Conservation (phyloP, 2,888 invertebrate species). For the Drosophila fungiperda region DNA sequence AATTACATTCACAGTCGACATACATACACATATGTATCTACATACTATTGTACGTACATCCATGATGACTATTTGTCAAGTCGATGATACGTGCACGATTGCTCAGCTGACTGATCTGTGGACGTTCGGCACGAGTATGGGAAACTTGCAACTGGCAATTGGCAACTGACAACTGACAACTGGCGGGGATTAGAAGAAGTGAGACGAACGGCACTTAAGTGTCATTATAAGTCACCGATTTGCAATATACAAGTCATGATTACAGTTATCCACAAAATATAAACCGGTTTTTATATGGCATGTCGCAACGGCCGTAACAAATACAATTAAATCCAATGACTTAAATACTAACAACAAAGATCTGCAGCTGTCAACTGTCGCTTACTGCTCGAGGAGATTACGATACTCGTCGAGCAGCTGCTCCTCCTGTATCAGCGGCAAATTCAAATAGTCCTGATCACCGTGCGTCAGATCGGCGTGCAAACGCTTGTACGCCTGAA, state of each 20-base stretch:
- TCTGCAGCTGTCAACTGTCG: not conserved
- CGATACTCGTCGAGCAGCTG: slow-evolving; percentile 89
- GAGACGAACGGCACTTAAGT: slow-evolving; percentile 50
- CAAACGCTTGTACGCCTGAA: slow-evolving; percentile 87
- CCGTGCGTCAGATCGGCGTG: slow-evolving; percentile 86
- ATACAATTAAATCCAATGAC: slow-evolving; percentile 35
- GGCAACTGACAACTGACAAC: not conserved
- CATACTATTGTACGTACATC: not conserved
- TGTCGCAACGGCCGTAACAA: slow-evolving; percentile 24
- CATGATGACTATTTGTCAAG: slow-evolving; percentile 5
- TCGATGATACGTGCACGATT: slow-evolving; percentile 1
- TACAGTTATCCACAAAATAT: slow-evolving; percentile 47
- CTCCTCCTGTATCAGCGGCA: slow-evolving; percentile 89
- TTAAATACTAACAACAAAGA: slow-evolving; percentile 16
- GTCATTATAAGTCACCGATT: slow-evolving; percentile 60
- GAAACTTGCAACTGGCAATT: slow-evolving; percentile 1
- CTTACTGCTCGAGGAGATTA: slow-evolving; percentile 86
- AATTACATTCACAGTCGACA: slow-evolving; percentile 7
- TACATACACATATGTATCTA: not conserved
- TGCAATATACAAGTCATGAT: slow-evolving; percentile 65
- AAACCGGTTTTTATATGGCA: slow-evolving; percentile 58
- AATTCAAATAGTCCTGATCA: slow-evolving; percentile 91
- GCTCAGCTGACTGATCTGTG: slow-evolving; percentile 17
- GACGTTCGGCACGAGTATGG: not conserved
- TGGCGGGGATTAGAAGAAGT: slow-evolving; percentile 1